Evolutionary conservation across 2,797 vertebrate species (phyloP), one percentile per base, ranked within the genome.

Genomic region (Remorina albescens): DNA sequence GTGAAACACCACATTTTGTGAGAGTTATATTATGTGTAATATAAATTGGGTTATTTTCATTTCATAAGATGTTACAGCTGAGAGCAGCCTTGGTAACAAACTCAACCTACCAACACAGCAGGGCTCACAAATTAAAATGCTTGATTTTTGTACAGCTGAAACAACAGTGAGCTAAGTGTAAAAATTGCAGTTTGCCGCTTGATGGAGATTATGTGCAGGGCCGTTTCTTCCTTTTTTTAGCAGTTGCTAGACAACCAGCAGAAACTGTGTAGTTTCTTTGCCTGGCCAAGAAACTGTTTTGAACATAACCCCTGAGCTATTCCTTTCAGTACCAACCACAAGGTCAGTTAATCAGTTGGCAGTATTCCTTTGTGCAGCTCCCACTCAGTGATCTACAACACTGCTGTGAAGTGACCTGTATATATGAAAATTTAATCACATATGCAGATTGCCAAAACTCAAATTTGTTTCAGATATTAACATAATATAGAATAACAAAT

Each of bases 241-340:
- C 36, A 5, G 42, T 66, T 74, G 64, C 69, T 41, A 53, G 46
- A 47, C 59, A 65, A 61, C 60, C 41, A 65, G 65, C 41, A 65
- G 49, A 74, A 41, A 37, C 66, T 68, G 37, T 19, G 41, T 59
- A 42, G 60, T 36, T 49, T 8, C 16, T 41, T 30, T 23, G 30
- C 61, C 15, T 12, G 25, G 2, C 8, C 59, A 58, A 64, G 16
- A 70, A 65, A 71, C 13, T 46, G 44, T 67, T 58, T 41, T 12
- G 1, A 44, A 39, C 30, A 8, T n/a, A 30, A 25, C 19, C 51
- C 47, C 46, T 32, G n/a, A 66, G 64, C 39, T 41, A 54, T 37
- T 71, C 21, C 26, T 53, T 58, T 47, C 34, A 53, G 26, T 54
- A 13, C 13, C 16, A 19, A 42, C 39, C 59, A 64, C 16, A 11